These are phyloP conservation scores for Ceratosolen solmsi DNA, from an alignment of 1,140 invertebrate species.

Conservation along the genomic window DNA sequence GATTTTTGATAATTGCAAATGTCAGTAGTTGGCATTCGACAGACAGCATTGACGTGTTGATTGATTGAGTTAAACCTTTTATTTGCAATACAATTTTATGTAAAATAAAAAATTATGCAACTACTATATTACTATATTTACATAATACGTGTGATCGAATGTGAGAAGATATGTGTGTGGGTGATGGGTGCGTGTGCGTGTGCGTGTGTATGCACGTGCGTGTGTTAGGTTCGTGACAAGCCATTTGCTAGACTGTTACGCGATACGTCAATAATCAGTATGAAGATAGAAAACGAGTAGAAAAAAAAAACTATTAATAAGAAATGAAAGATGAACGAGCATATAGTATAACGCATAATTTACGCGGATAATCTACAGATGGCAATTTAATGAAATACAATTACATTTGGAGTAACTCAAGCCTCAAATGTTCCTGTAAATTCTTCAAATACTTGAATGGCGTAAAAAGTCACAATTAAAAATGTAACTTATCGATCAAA, in stretches of 20 bases:
- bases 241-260: too few species aligned
- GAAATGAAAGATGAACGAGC: neutral
- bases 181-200: too few species aligned
- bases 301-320: too few species aligned
- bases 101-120: neutral
- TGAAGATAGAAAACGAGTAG: too few species aligned
- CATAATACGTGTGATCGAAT: neutral
- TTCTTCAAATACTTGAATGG: neutral
- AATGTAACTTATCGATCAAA: neutral
- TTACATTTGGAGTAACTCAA: neutral
- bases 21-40: neutral
- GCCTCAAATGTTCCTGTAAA: neutral
- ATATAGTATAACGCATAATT: neutral
- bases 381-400: neutral
- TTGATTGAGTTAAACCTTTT: neutral
- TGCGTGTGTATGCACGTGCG: too few species aligned
- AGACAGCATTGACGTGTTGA: too few species aligned
- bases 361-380: neutral
- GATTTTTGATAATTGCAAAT: neutral
- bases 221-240: too few species aligned
- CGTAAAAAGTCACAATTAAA: neutral
- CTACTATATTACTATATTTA: neutral
- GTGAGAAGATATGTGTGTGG: too few species aligned
- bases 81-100: neutral
- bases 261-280: too few species aligned